Evolutionary conservation across 2,113 vertebrate genomes (phyloP).

Genomic region (Ailuropoda melanoleuca): DNA sequence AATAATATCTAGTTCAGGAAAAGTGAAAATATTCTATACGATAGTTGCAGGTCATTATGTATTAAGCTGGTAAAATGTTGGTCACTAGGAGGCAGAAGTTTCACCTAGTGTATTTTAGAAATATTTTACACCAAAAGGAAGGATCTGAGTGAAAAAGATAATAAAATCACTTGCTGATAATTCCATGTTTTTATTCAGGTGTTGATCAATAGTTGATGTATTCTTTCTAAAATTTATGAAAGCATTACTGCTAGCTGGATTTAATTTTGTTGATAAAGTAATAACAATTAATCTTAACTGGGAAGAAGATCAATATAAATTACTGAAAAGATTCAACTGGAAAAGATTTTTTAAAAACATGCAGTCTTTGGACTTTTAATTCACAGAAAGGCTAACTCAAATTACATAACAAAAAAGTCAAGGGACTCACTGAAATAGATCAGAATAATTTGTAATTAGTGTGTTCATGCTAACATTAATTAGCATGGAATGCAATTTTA

Average conservation of each 20-base stretch:
- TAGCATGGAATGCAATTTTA: background rate
- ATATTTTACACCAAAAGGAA: background rate
- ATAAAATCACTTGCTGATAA: constrained; percentile 13
- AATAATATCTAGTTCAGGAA: background rate
- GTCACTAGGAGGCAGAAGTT: constrained; percentile 78
- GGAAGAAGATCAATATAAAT: background rate
- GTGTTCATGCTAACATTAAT: background rate
- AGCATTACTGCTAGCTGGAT: background rate
- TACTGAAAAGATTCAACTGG: background rate
- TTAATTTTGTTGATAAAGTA: background rate
- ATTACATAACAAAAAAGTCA: background rate
- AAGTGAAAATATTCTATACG: background rate
- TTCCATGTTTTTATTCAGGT: background rate
- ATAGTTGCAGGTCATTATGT: background rate
- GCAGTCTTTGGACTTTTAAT: background rate
- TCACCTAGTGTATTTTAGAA: constrained; percentile 34
- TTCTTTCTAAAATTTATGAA: background rate
- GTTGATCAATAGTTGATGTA: background rate
- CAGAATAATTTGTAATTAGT: background rate
- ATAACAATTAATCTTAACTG: background rate
- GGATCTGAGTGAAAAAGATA: background rate
- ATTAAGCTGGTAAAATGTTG: constrained; percentile 56
- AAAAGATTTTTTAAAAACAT: background rate
- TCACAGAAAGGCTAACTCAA: background rate
- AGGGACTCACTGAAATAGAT: background rate